phyloP scores from a whole-genome alignment of 2,888 invertebrate species.

The Acleris holmiana region DNA sequence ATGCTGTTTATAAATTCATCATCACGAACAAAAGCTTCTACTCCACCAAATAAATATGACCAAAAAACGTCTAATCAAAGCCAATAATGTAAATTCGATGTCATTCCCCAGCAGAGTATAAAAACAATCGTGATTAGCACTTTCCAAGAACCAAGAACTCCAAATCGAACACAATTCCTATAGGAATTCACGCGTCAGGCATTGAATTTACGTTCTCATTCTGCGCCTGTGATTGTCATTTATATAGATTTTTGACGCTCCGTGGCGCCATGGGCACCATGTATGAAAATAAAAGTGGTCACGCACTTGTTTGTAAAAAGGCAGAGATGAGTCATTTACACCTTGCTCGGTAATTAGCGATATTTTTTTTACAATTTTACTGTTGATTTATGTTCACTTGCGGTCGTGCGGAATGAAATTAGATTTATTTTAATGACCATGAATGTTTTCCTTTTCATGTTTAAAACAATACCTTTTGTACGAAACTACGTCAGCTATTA shows the following conservation, averaged over 20 bases:
- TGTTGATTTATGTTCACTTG: slow-evolving; percentile 5
- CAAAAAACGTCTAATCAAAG: not conserved
- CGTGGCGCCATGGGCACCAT: too few relatives aligned
- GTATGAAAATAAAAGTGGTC: not conserved
- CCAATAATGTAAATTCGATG: not conserved
- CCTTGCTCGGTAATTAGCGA: slow-evolving; percentile 3
- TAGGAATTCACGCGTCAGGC: too few relatives aligned
- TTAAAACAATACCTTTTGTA: too few relatives aligned
- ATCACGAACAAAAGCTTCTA: too few relatives aligned
- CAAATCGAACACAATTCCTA: too few relatives aligned
- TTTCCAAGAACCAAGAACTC: too few relatives aligned
- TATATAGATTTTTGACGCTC: too few relatives aligned
- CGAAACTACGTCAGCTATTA: too few relatives aligned
- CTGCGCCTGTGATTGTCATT: too few relatives aligned
- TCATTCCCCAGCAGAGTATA: not conserved
- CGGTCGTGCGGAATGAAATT: not conserved
- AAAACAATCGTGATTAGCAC: slow-evolving; percentile 1
- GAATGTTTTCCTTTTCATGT: too few relatives aligned
- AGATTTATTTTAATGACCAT: not conserved
- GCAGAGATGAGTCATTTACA: slow-evolving; percentile 18
- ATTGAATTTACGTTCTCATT: too few relatives aligned
- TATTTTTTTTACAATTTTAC: slow-evolving; percentile 3
- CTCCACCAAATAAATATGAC: not conserved
- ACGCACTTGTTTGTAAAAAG: slow-evolving; percentile 8
- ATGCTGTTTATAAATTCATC: too few relatives aligned